phyloP scores from a whole-genome alignment of 2,113 vertebrate genomes.

The Oostethus manadensis region DNA sequence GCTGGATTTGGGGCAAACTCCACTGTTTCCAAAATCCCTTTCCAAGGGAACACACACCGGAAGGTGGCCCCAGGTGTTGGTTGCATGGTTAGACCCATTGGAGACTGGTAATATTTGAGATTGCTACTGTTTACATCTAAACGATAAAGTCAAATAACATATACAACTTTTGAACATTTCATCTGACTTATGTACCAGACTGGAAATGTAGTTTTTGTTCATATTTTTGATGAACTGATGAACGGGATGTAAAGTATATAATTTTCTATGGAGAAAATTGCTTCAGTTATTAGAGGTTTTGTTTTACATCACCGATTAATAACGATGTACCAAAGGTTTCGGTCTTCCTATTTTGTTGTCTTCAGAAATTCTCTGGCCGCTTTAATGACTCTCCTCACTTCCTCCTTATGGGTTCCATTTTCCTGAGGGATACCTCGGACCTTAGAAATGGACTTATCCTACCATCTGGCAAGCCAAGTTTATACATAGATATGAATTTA shows the following conservation, averaged over 20 bases:
- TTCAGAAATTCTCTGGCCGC: not conserved
- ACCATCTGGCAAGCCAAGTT: not conserved
- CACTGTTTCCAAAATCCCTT: not conserved
- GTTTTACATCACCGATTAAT: too few relatives aligned
- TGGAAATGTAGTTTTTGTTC: too few relatives aligned
- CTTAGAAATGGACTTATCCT: not conserved
- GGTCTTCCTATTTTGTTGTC: not conserved
- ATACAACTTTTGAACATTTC: not conserved
- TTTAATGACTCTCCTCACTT: not conserved
- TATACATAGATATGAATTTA: conserved; percentile 6
- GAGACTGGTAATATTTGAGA: conserved; percentile 4
- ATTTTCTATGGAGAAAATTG: too few relatives aligned
- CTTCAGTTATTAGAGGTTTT: too few relatives aligned
- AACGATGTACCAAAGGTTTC: not conserved
- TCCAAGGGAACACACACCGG: conserved; percentile 4
- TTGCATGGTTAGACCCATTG: conserved; percentile 6
- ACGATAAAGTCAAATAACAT: not conserved
- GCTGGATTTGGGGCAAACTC: not conserved
- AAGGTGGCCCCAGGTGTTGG: not conserved
- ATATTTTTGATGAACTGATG: too few relatives aligned
- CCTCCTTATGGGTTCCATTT: not conserved
- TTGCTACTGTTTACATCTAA: not conserved
- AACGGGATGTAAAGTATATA: too few relatives aligned
- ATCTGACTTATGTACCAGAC: too few relatives aligned
- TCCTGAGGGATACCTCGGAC: not conserved